Evolutionary conservation across 2,888 invertebrate species (phyloP), one percentile per base, ranked within the genome.

Genomic region (Argyresthia goedartella): DNA sequence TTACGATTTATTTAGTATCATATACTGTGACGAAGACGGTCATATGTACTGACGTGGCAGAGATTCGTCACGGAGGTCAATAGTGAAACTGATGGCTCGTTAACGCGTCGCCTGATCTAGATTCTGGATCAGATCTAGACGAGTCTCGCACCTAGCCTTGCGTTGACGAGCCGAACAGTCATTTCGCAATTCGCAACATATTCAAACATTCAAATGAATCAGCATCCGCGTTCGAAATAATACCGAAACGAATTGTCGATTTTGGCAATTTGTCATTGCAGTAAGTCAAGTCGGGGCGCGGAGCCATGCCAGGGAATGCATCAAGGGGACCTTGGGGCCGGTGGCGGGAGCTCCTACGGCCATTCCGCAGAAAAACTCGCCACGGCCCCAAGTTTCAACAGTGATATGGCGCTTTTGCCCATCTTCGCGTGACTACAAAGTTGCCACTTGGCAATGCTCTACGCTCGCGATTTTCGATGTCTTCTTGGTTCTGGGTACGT

Each of bases 261-360:
- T 75, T 72, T 71, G 74, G 69, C 73, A 62, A 72, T 76, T 73
- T 65, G 70, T 73, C 70, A 73, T 33, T 69, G 57, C 60, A 66
- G 59, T 59, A 67, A 66, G 66, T 67, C 69, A 65, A 65, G 64
- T 62, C 60, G 71, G 66, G 70, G 69, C 62, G 67, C 71, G 69
- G 64, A 74, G 66, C 66, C 64, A 74, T 82, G 85, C 85, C 85
- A 86, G 81, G 66, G 76, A 82, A 85, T 84, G 74, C 63, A 65
- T 56, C 3, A 25, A 25, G 58, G 62, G 70, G 71, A 69, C 77
- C 77, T 78, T 78, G 79, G 67, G 60, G 64, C 61, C 62, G 68
- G 79, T 67, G 60, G 64, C 61, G 62, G 68, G 73, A 66, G 63
- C 65, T 2, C 25, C 25, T 25, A 2, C 6, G 25, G 25, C 25